These are phyloP conservation scores for Acromyrmex heyeri DNA, from an alignment of 1,140 invertebrate species.

Conservation along the genomic window DNA sequence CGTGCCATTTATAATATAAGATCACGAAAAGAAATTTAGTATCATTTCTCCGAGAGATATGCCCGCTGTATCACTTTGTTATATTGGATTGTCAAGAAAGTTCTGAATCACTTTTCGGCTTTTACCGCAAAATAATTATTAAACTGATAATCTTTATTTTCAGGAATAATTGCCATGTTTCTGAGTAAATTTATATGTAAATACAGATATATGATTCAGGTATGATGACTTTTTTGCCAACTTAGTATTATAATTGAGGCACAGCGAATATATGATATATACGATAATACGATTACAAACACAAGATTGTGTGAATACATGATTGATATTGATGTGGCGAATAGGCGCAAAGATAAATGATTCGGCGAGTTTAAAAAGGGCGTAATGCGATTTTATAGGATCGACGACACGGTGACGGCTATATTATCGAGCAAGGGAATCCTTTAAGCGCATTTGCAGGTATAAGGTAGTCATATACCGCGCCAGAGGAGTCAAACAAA, in stretches of 20 bases:
- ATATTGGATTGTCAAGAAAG: no score
- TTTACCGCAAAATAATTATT: no score
- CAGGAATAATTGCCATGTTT: no score
- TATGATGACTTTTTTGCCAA: no score
- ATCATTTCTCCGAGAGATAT: neutral
- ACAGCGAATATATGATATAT: neutral
- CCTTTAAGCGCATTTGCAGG: neutral
- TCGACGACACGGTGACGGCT: neutral
- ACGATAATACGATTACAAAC: neutral
- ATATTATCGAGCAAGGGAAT: neutral
- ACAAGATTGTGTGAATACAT: neutral
- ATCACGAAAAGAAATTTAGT: neutral
- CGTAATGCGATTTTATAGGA: slow-evolving; percentile 32
- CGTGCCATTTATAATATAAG: neutral
- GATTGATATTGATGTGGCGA: neutral
- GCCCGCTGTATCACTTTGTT: neutral
- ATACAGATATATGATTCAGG: no score
- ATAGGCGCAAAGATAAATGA: neutral
- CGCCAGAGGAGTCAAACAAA: slow-evolving; percentile 41
- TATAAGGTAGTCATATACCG: slow-evolving; percentile 15
- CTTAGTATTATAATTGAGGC: neutral
- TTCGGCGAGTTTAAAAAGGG: neutral
- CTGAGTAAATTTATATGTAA: no score
- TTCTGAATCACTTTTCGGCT: no score
- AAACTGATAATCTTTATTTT: no score